A percentile compares a stretch with the other conserved stretches of the same genome.
phyloP scores from a whole-genome alignment of 2,888 invertebrate species.

The Lydus trimaculatus region DNA sequence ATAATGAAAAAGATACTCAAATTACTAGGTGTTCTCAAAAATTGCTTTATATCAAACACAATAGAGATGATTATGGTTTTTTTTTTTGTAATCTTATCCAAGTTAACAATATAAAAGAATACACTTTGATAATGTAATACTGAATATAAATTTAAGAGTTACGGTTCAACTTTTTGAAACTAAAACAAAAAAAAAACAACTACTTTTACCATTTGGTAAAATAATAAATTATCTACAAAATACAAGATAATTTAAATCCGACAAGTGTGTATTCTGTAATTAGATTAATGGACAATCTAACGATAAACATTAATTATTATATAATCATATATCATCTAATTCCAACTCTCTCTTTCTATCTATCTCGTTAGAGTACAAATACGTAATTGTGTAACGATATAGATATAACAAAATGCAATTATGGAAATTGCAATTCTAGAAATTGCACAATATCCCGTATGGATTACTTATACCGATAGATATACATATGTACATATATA shows the following conservation, averaged over 20 bases:
- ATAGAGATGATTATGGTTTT: too few species aligned
- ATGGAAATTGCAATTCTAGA: conserved; percentile 25
- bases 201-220: too few species aligned
- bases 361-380: conserved; percentile 21
- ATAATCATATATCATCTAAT: conserved; percentile 30
- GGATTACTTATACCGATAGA: background rate
- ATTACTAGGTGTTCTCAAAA: too few species aligned
- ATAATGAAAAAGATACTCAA: too few species aligned
- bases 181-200: too few species aligned
- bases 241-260: conserved; percentile 14
- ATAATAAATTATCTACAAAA: background rate
- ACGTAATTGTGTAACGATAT: conserved; percentile 29
- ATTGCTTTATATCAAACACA: too few species aligned
- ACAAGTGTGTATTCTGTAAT: conserved; percentile 22
- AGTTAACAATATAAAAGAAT: too few species aligned
- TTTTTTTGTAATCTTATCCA: too few species aligned
- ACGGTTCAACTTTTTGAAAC: too few species aligned
- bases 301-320: conserved; percentile 34
- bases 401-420: conserved; percentile 24
- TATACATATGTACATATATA: background rate
- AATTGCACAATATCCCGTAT: conserved; percentile 13
- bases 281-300: conserved; percentile 31
- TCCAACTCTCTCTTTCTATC: conserved; percentile 14
- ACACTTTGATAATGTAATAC: too few species aligned
- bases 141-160: too few species aligned